These are phyloP conservation scores for Lemur catta DNA, from an alignment of 2,797 vertebrate species.

Conservation along the genomic window DNA sequence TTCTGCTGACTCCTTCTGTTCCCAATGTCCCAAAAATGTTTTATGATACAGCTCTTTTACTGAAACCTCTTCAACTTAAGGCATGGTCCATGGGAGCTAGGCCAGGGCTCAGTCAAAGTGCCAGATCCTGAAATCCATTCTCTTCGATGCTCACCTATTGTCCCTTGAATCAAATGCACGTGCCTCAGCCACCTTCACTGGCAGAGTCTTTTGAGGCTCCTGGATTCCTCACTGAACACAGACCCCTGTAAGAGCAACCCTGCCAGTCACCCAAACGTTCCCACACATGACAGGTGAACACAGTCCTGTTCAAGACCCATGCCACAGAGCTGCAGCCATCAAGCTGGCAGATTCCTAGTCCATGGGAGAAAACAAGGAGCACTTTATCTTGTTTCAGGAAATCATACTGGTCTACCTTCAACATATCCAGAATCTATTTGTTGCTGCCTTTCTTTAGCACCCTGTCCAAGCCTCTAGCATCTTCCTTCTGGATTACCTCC, in stretches of 20 bases:
- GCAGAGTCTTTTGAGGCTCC: neutral
- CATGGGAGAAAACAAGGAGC: neutral
- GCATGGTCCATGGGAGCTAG: neutral
- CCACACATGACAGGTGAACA: neutral
- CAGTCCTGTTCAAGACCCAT: neutral
- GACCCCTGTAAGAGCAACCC: neutral
- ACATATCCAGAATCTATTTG: neutral
- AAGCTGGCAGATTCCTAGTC: neutral
- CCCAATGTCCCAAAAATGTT: neutral
- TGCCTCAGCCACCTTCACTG: neutral
- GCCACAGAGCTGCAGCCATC: neutral
- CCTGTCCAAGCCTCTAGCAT: neutral
- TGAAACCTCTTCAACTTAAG: neutral
- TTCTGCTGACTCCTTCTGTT: slow-evolving; percentile 48
- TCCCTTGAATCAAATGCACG: neutral
- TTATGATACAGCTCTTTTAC: neutral
- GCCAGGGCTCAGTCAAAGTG: neutral
- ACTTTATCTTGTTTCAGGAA: slow-evolving; percentile 18
- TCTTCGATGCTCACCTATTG: neutral
- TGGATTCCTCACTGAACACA: neutral
- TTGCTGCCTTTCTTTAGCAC: neutral
- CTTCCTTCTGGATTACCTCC: neutral
- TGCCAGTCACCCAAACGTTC: neutral
- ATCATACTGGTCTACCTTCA: neutral
- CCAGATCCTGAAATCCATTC: neutral